Base-by-base conservation (phyloP, 2,113 vertebrate species). In the Telmatochromis sp. region DNA sequence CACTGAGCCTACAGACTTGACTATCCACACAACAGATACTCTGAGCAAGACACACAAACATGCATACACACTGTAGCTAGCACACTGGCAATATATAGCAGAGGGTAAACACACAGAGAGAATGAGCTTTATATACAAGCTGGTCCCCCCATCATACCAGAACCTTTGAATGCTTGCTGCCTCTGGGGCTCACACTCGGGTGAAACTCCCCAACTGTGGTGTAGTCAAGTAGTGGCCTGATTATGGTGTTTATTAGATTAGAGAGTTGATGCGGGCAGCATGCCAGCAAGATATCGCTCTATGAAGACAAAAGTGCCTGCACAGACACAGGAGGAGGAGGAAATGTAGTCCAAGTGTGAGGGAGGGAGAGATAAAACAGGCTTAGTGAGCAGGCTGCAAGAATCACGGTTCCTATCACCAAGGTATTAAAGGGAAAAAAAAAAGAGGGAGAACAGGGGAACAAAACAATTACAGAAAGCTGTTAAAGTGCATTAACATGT, bases 221-320 rank as follows among this genome's bases (percentile, higher is more conserved):
- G 65, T 21, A 47, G 31, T 40, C 82, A 42, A 83, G 60, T 17
- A 55, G 82, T 80, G 89, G 89, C 84, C 90, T 88, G 75, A 90
- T 93, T 90, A 83, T 87, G n/a, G 83, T 17, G 81, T 82, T 91
- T 90, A 93, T 92, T 93, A 84, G 82, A 93, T 93, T 90, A 91
- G 68, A 91, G 90, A 90, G 79, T 83, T 81, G 63, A 86, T 92
- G 73, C 57, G 12, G 89, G 90, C 86, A 81, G n/a, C 23, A 19
- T 9, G 87, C 82, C 91, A 91, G 78, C 83, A 88, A 90, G 75
- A 86, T 88, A 60, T 91, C 65, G 9, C 71, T 85, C 55, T 63
- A 79, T 40, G 31, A 90, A 89, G 78, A 89, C 85, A 89, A 81
- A 86, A 87, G 85, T n/a, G 47, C 12, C 80, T 81, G 60, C 73